Evolutionary conservation across 2,888 invertebrate species (phyloP).

Genomic region (Drosophila borborema): DNA sequence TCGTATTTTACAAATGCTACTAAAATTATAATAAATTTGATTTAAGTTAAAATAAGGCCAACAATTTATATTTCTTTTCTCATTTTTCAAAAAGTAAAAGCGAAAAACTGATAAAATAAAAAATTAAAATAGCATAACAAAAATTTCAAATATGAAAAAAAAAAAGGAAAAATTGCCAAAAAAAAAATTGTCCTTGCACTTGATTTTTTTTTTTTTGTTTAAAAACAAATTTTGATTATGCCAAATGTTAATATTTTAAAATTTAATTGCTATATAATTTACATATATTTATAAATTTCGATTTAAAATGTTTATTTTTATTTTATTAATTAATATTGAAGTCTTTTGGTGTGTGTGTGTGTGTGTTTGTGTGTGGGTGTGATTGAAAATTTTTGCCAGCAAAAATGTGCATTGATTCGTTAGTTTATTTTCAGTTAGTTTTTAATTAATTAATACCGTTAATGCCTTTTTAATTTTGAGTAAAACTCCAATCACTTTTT

Average conservation of each 20-base stretch:
- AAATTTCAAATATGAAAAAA: conserved; percentile 32
- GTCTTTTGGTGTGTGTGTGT: conserved; percentile 69
- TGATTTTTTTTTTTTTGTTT: conserved; percentile 29
- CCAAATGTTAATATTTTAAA: conserved; percentile 32
- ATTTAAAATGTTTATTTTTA: conserved; percentile 39
- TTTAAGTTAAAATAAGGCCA: conserved; percentile 78
- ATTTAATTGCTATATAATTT: conserved; percentile 46
- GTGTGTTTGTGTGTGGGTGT: conserved; percentile 33
- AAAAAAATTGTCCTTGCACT: conserved; percentile 49
- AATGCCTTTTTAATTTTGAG: conserved; percentile 64
- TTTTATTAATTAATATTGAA: conserved; percentile 71
- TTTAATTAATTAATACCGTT: conserved; percentile 62
- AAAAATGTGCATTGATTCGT: conserved; percentile 30
- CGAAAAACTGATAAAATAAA: conserved; percentile 37
- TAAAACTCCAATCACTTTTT: conserved; percentile 79
- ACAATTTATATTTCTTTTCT: conserved; percentile 49
- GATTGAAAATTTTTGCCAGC: conserved; percentile 60
- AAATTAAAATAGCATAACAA: conserved; percentile 44
- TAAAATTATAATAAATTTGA: conserved; percentile 77
- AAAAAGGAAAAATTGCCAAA: conserved; percentile 42
- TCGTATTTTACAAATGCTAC: conserved; percentile 57
- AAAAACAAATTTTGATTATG: conserved; percentile 66
- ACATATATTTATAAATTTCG: conserved; percentile 48
- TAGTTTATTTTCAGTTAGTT: conserved; percentile 14
- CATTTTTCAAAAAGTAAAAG: conserved; percentile 48